Evolutionary conservation across 2,888 invertebrate species (phyloP), one percentile per base, ranked within the genome.

Genomic region (Synergus umbraculus): DNA sequence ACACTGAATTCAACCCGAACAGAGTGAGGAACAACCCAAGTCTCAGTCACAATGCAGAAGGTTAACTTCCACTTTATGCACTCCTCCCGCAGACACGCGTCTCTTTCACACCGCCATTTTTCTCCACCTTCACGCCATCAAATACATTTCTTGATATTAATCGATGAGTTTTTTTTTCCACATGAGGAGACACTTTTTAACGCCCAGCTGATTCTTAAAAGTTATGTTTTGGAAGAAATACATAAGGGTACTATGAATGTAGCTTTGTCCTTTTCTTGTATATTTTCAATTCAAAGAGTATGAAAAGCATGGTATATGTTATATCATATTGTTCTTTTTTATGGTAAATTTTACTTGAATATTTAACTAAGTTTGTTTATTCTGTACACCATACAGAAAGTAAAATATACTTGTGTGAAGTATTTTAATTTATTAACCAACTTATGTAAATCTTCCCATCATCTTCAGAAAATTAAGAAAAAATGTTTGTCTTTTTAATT

Each of bases 1-100:
- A 84, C 84, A 76, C 78, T 82, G 78, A 82, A 83, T 84, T 84
- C 81, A 78, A 82, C 80, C 73, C 54, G 73, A 73, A 73, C 73
- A 73, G 54, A n/a, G 60, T 22, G 13, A 63, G 60, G 22, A 63
- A 63, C 60, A 29, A 54, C 37, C 73, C 22, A 73, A 54, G n/a
- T 37, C 8, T n/a, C 15, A 9, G 29, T 54, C 37, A 69, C 73
- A 73, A 73, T 54, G 37, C 73, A 54, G 41, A n/a, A 73, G 15
- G 73, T 54, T 54, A 22, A 49, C 29, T 46, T 69, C 49, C 46
- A 69, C 29, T 49, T 73, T 73, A 69, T 69, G 8, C 29, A 54
- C 41, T 54, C 54, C 73, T 73, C 73, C 73, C 54, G 73, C 54
- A 73, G 73, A 73, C 73, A 73, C 73, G 73, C 73, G 73, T 73